phyloP scores from a whole-genome alignment of 2,888 invertebrate species.

The Andrena hattorfiana region DNA sequence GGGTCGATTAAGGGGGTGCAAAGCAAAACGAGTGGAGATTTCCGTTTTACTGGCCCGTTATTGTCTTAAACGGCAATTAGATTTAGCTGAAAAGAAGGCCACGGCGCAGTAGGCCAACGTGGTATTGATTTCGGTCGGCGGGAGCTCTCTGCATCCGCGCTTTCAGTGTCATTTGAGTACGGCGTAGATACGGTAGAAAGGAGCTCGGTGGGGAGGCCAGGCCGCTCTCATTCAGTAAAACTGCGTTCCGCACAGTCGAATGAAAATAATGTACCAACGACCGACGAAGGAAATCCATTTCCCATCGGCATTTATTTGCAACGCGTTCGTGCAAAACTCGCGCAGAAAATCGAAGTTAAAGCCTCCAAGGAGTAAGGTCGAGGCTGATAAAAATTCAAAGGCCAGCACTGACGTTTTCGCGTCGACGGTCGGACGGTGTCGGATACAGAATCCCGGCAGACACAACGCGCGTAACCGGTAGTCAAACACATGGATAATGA shows the following conservation, averaged over 20 bases:
- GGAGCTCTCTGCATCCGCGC: slow-evolving; percentile 72
- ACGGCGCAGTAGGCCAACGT: slow-evolving; percentile 76
- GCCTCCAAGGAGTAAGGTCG: neutral
- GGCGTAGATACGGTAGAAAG: slow-evolving; percentile 64
- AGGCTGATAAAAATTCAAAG: neutral
- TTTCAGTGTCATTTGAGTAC: slow-evolving; percentile 74
- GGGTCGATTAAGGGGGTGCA: neutral
- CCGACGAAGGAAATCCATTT: too few species aligned
- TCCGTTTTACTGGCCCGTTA: neutral
- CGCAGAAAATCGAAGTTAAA: neutral
- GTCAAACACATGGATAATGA: neutral
- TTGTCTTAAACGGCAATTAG: slow-evolving; percentile 56
- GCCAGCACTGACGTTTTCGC: too few species aligned
- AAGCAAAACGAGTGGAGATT: neutral
- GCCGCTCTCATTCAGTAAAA: slow-evolving; percentile 58
- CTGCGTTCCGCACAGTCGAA: slow-evolving; percentile 25
- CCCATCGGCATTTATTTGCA: neutral
- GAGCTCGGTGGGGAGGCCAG: slow-evolving; percentile 14
- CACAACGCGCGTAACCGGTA: too few species aligned
- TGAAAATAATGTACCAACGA: slow-evolving; percentile 2
- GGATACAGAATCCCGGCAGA: too few species aligned
- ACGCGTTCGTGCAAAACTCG: neutral
- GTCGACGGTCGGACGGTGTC: too few species aligned
- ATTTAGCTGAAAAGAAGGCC: slow-evolving; percentile 75
- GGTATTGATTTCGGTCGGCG: slow-evolving; percentile 75